Evolutionary conservation across 2,113 vertebrate species (phyloP).

Genomic region (Phasianus colchicus): DNA sequence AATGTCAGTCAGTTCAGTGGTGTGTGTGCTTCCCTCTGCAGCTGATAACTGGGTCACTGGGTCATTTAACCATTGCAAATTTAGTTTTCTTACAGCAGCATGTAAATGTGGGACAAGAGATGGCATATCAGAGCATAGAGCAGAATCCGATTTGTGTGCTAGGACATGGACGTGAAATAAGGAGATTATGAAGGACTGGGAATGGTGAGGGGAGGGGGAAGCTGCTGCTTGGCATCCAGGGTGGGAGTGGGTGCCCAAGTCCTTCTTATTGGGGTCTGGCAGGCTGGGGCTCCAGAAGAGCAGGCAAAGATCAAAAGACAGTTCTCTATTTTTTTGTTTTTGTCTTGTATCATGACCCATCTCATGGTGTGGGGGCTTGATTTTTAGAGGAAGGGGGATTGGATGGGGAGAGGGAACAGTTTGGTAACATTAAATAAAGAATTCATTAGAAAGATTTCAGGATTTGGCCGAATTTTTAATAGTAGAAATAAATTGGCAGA

Average conservation of each 20-base stretch:
- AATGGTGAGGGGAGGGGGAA: not conserved
- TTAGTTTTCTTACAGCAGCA: accelerated
- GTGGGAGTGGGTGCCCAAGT: not conserved
- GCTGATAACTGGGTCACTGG: constrained; percentile 34
- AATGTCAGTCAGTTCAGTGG: not conserved
- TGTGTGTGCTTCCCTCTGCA: not conserved
- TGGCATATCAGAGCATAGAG: not conserved
- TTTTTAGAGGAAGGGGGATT: not conserved
- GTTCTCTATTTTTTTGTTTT: constrained; percentile 4
- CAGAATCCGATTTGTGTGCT: not conserved
- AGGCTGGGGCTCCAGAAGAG: not conserved
- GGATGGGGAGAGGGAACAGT: not conserved
- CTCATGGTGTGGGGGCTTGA: not conserved
- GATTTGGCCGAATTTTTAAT: not conserved
- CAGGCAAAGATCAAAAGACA: constrained; percentile 7
- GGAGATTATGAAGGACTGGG: constrained; percentile 3
- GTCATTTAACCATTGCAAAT: not conserved
- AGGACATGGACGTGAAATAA: not conserved
- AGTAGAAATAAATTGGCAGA: not conserved
- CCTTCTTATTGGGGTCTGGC: not conserved
- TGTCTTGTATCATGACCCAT: not conserved
- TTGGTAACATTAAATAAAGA: not conserved
- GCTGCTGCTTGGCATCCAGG: not conserved
- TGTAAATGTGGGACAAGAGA: not conserved
- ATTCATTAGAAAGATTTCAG: not conserved